Base-by-base conservation (phyloP, 2,113 vertebrate species). In the Sturnira hondurensis region DNA sequence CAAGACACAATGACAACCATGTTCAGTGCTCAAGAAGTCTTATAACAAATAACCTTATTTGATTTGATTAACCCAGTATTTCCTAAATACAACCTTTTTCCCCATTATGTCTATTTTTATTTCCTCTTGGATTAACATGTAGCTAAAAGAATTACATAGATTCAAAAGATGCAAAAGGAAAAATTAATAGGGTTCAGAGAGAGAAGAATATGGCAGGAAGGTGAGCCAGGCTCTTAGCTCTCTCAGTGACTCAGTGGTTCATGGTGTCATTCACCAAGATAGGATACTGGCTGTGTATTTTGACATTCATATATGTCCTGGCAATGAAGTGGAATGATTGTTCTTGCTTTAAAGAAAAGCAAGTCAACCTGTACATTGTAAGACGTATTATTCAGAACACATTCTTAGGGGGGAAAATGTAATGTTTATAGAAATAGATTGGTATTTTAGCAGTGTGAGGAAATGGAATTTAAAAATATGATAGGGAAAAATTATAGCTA, bases 391-490 rank as follows among this genome's bases (percentile, higher is more conserved):
- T 10, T 91, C 41, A 95, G n/a, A 86, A 5, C 20, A 38, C 5
- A 68, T 47, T 26, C 67, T 96, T 96, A 54, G 58, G 70, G 26
- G 41, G 76, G n/a, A 87, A 76, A 89, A 67, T 63, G 20, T 85
- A 86, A 86, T 94, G 11, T 96, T 89, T 96, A 5, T 31, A 76
- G 73, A 89, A 93, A 84, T 73, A 91, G 11, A 80, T 84, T 88
- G 38, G 9, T 89, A 74, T 76, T 84, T 22, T 54, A 76, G 10
- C 22, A 87, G 63, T 26, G 52, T 89, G 50, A 97, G 17, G 31
- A 95, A 76, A 83, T 77, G 16, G 17, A 94, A 91, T 94, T 94
- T 85, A 26, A 89, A 52, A 91, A 47, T 67, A 20, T 41, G 43
- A 90, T 22, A 17, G 58, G 61, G n/a, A 76, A 68, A 87, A 95